phyloP scores from a whole-genome alignment of 2,888 invertebrate species.

The Cephus pulcher region DNA sequence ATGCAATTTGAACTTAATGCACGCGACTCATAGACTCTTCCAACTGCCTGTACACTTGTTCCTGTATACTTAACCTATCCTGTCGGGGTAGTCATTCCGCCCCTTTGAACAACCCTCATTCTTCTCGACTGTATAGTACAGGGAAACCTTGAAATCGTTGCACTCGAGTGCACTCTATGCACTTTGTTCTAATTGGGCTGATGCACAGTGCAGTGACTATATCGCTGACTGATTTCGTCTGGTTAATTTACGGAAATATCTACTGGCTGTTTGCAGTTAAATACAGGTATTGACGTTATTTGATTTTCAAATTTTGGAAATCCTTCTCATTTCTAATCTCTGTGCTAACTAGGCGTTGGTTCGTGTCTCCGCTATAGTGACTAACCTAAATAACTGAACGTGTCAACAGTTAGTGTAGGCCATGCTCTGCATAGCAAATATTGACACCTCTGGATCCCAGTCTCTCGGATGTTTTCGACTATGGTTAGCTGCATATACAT shows the following conservation, averaged over 20 bases:
- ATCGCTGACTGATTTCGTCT: neutral
- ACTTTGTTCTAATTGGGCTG: neutral
- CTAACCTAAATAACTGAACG: neutral
- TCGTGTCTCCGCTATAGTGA: neutral
- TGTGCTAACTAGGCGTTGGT: neutral
- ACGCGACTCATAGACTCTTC: slow-evolving; percentile 27
- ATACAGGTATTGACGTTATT: neutral
- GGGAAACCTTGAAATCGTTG: neutral
- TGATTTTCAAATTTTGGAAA: neutral
- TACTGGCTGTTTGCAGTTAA: neutral
- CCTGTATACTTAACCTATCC: neutral
- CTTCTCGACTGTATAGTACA: neutral
- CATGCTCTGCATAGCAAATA: neutral
- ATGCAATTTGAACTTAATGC: slow-evolving; percentile 57
- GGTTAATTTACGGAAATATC: neutral
- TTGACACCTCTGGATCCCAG: neutral
- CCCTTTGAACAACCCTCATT: neutral
- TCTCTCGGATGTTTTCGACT: neutral
- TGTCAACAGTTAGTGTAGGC: neutral
- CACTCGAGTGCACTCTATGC: neutral
- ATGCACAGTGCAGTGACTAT: neutral
- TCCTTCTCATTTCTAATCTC: neutral
- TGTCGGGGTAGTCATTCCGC: neutral
- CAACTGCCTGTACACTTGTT: neutral
- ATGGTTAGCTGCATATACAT: neutral